These are phyloP conservation scores for Argya squamiceps DNA, from an alignment of 2,797 vertebrate species.

Conservation along the genomic window DNA sequence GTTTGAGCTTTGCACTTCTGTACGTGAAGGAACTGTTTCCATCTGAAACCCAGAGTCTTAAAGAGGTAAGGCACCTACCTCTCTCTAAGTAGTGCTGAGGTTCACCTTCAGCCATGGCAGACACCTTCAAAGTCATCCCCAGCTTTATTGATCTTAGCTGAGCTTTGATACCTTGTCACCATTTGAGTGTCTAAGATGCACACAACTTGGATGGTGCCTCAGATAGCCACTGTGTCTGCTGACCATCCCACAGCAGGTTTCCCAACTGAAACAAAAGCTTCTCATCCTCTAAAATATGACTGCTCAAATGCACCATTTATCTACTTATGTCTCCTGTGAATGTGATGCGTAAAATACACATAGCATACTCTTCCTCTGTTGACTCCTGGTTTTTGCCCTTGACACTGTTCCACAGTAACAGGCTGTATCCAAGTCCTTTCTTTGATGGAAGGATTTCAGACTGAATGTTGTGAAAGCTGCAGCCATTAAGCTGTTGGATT, in stretches of 20 bases:
- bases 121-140: neutral
- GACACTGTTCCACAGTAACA: neutral
- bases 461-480: neutral
- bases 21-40: neutral
- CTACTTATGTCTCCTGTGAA: neutral
- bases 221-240: neutral
- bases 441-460: neutral
- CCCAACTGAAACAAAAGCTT: neutral
- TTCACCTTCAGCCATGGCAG: neutral
- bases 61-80: neutral
- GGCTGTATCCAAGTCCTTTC: neutral
- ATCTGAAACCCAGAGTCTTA: neutral
- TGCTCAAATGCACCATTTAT: neutral
- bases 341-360: neutral
- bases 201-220: neutral
- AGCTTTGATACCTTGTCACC: neutral
- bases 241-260: neutral
- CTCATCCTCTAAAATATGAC: neutral
- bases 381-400: neutral
- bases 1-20: neutral
- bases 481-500: neutral
- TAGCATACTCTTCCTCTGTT: neutral
- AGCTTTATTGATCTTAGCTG: neutral
- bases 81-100: neutral
- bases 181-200: neutral